Conservation (phyloP, 64 coral and sea anemone genomes). For the Orbicella faveolata region DNA sequence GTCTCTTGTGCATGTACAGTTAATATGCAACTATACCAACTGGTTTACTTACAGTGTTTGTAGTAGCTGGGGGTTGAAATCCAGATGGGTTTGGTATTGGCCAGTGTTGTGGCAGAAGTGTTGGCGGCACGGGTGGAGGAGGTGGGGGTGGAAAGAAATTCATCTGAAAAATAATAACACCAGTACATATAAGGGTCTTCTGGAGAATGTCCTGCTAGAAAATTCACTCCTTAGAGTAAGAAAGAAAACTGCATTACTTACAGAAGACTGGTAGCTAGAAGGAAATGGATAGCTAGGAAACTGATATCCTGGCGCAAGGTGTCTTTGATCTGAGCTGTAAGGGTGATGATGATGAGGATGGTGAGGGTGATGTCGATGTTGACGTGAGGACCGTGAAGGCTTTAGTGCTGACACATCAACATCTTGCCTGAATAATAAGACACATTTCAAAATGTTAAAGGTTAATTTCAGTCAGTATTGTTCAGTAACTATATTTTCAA, state of each 20-base stretch:
- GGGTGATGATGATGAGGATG: constrained; percentile 14
- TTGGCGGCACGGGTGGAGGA: constrained; percentile 2
- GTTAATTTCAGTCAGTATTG: too few species aligned
- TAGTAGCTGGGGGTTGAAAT: background rate
- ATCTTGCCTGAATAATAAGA: constrained; percentile 15
- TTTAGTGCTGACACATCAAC: constrained; percentile 17
- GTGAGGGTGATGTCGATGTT: background rate
- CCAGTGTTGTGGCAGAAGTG: constrained; percentile 11
- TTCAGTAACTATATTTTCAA: too few species aligned
- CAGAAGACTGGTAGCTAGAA: constrained; percentile 6
- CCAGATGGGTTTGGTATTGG: background rate
- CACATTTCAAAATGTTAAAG: background rate
- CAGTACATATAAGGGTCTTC: too few species aligned
- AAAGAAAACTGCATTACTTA: background rate
- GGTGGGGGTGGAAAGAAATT: constrained; percentile 11
- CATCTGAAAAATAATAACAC: background rate
- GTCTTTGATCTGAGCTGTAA: constrained; percentile 16
- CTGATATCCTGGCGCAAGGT: background rate
- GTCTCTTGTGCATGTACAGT: background rate
- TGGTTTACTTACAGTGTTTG: background rate
- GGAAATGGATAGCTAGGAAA: constrained; percentile 24
- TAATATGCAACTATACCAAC: background rate
- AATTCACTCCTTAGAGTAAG: background rate
- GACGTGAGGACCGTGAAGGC: background rate
- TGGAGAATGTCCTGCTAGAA: background rate